Conservation (phyloP, 2,113 vertebrate genomes). For the Rhea americana region DNA sequence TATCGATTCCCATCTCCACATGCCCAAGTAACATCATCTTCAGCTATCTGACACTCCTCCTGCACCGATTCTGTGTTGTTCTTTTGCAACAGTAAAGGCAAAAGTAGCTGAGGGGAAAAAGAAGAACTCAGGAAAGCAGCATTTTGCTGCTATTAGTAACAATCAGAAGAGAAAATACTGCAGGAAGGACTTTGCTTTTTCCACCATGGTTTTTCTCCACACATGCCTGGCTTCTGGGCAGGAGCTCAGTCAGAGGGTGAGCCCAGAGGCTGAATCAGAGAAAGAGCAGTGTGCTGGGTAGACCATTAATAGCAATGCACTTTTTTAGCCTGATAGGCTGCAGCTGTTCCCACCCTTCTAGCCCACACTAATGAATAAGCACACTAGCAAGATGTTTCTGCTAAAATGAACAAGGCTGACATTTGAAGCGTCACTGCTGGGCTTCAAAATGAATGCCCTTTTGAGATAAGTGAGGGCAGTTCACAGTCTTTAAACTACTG, state of each 20-base stretch:
- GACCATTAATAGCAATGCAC: slow-evolving; percentile 8
- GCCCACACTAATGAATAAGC: slow-evolving; percentile 12
- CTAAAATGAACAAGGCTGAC: slow-evolving; percentile 8
- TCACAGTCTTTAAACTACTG: neutral
- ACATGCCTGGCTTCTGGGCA: neutral
- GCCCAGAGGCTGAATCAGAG: neutral
- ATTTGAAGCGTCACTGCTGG: slow-evolving; percentile 15
- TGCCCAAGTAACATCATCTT: neutral
- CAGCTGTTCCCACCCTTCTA: slow-evolving; percentile 28
- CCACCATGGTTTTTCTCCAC: neutral
- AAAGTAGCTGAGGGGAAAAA: neutral
- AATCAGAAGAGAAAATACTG: neutral
- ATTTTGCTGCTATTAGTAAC: neutral
- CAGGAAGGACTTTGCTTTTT: neutral
- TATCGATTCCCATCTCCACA: neutral
- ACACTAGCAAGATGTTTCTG: neutral
- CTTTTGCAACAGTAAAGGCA: neutral
- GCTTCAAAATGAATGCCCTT: slow-evolving; percentile 21
- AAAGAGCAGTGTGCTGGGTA: neutral
- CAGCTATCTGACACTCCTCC: neutral
- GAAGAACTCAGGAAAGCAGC: neutral
- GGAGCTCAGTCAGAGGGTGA: neutral
- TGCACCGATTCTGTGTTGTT: neutral
- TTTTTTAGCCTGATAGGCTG: neutral
- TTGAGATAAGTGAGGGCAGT: neutral